Conservation (phyloP, 2,113 vertebrate genomes). For the Prinia subflava region DNA sequence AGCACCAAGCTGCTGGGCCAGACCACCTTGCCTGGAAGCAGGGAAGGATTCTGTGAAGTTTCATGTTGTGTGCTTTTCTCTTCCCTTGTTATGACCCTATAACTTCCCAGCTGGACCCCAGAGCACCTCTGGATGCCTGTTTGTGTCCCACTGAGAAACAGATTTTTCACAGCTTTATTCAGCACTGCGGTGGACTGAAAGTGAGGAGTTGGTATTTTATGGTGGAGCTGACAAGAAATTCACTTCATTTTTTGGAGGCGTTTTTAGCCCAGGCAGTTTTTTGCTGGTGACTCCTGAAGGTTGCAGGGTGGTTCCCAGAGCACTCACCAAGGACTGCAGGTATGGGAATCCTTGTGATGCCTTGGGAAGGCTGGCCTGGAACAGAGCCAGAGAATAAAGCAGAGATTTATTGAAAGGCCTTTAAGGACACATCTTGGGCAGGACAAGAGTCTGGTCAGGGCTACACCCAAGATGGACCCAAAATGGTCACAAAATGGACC, state of each 20-base stretch:
- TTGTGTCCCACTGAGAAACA: neutral
- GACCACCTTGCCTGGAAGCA: neutral
- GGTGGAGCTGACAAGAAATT: neutral
- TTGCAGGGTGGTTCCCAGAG: neutral
- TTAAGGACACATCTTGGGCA: neutral
- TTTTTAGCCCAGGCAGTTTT: neutral
- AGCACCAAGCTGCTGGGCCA: neutral
- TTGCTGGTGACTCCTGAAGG: neutral
- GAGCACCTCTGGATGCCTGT: neutral
- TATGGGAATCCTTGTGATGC: neutral
- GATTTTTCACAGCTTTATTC: neutral
- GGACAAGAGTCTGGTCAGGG: neutral
- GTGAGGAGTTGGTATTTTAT: neutral
- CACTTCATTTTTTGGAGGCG: neutral
- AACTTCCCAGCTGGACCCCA: neutral
- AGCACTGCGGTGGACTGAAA: neutral
- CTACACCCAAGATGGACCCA: neutral
- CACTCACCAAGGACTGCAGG: neutral
- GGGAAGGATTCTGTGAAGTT: neutral
- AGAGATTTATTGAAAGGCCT: neutral
- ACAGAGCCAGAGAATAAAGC: neutral
- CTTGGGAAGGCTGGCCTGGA: neutral
- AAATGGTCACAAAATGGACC: too few relatives aligned
- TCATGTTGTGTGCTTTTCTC: neutral
- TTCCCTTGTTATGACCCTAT: neutral